Percentiles rank a stretch among this genome's conserved stretches.
Conservation (phyloP, 2,113 vertebrate genomes). For the Montifringilla adamsi region DNA sequence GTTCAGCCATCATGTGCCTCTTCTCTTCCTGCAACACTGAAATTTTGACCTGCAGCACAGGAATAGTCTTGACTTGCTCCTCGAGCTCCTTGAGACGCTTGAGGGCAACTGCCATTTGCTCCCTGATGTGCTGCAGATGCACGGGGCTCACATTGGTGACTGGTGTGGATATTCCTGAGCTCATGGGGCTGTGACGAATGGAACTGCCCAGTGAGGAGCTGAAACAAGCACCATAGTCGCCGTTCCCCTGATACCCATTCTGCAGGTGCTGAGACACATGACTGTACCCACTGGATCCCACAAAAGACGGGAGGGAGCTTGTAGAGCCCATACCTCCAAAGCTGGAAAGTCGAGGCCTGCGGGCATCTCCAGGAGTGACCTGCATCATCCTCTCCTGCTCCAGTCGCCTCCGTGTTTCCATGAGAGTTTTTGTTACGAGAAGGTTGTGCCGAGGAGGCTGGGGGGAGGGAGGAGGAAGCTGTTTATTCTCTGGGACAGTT, state of each 20-base stretch:
- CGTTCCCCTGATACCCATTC: slow-evolving; percentile 83
- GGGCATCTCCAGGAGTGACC: slow-evolving; percentile 74
- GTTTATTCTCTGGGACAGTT: slow-evolving; percentile 77
- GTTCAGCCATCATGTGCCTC: slow-evolving; percentile 85
- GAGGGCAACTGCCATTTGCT: slow-evolving; percentile 95
- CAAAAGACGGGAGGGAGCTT: slow-evolving; percentile 87
- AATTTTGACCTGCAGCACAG: slow-evolving; percentile 95
- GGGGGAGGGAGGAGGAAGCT: slow-evolving; percentile 87
- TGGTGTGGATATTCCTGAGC: slow-evolving; percentile 90
- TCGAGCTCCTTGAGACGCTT: slow-evolving; percentile 91
- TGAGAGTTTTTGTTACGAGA: slow-evolving; percentile 95
- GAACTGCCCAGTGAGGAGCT: slow-evolving; percentile 88
- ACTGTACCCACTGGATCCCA: slow-evolving; percentile 78
- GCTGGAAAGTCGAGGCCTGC: slow-evolving; percentile 89
- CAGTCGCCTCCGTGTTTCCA: slow-evolving; percentile 91
- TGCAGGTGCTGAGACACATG: slow-evolving; percentile 76
- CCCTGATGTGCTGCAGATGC: slow-evolving; percentile 94
- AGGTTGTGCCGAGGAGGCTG: slow-evolving; percentile 85
- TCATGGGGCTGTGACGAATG: slow-evolving; percentile 92
- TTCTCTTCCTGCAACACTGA: slow-evolving; percentile 96
- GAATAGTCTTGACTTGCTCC: slow-evolving; percentile 93
- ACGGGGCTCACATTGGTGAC: slow-evolving; percentile 91
- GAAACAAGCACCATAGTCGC: slow-evolving; percentile 80
- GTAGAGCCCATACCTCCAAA: slow-evolving; percentile 91
- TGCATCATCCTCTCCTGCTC: slow-evolving; percentile 93